Base-by-base conservation (phyloP, 2,888 invertebrate species). In the Eilema depressum region DNA sequence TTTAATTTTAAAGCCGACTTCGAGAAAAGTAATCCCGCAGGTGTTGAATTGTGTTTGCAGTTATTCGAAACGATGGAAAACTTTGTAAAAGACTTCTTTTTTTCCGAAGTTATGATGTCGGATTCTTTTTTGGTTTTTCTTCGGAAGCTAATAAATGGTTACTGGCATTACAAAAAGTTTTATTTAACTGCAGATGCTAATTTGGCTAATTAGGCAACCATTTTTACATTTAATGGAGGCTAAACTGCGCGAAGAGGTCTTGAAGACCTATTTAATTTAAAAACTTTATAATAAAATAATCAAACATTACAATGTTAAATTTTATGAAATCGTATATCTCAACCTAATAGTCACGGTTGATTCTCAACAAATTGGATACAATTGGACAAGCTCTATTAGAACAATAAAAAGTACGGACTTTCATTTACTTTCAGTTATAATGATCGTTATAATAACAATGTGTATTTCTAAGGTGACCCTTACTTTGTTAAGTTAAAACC, bases 11-110 rank as follows among this genome's bases (percentile, higher is more conserved):
- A 82, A 83, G 73, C 71, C 73, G 85, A 88, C 84, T 88, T 88
- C 73, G 70, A 75, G 80, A 75, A 82, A 83, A 88, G 85, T 85
- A 86, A 85, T 87, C 88, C 87, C 87, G 77, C 89, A 89, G 89
- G 88, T 91, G 88, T 83, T 80, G 84, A 85, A 84, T 84, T 87
- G 85, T 88, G 86, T 89, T 86, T 85, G 83, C 86, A 86, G 85
- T 88, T 88, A 86, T 88, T 87, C 75, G 84, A 83, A 86, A 85
- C 83, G 83, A 82, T 80, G 82, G 76, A 76, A 79, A 90, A 90
- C 84, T 90, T 89, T 84, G 74, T 83, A 79, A 76, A 75, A 62
- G 70, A 83, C 86, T 79, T 86, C 81, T 61, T 53, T n/a, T n/a
- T 53, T 53, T n/a, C 8, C 53, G 20, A 71, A 82, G 79, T 86